Evolutionary conservation across 2,113 vertebrate genomes (phyloP).

Genomic region (Pantherophis guttatus): DNA sequence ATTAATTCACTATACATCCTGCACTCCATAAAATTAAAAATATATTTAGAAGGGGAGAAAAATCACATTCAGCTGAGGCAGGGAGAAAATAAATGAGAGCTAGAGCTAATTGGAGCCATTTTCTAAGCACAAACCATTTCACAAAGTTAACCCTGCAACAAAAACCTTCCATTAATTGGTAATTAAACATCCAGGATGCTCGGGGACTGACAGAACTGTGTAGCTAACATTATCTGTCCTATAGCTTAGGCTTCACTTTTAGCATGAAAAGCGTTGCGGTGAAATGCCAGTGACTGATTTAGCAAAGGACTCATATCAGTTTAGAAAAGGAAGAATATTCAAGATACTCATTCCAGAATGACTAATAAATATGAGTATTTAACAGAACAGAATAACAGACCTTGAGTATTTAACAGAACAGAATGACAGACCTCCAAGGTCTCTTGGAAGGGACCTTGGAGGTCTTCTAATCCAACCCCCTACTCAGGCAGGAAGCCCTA

Average conservation of each 20-base stretch:
- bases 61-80: constrained; percentile 16
- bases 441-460: too few relatives aligned
- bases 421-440: too few relatives aligned
- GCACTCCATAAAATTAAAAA: not conserved
- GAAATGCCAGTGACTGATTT: not conserved
- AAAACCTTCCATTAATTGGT: constrained; percentile 53
- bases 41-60: not conserved
- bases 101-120: constrained; percentile 50
- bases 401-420: too few relatives aligned
- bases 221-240: constrained; percentile 41
- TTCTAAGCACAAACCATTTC: constrained; percentile 51
- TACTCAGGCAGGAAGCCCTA: too few relatives aligned
- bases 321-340: constrained; percentile 17
- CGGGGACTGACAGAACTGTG: constrained; percentile 37
- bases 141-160: constrained; percentile 35
- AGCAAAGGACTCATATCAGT: constrained; percentile 28
- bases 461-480: too few relatives aligned
- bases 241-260: constrained; percentile 48
- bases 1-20: not conserved
- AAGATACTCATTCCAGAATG: not conserved
- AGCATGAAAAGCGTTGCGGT: not conserved
- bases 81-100: constrained; percentile 44
- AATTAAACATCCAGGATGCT: constrained; percentile 54
- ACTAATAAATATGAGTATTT: not conserved
- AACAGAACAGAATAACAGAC: too few relatives aligned